Evolutionary conservation across 2,888 invertebrate species (phyloP).

Genomic region (Taenaris catops): DNA sequence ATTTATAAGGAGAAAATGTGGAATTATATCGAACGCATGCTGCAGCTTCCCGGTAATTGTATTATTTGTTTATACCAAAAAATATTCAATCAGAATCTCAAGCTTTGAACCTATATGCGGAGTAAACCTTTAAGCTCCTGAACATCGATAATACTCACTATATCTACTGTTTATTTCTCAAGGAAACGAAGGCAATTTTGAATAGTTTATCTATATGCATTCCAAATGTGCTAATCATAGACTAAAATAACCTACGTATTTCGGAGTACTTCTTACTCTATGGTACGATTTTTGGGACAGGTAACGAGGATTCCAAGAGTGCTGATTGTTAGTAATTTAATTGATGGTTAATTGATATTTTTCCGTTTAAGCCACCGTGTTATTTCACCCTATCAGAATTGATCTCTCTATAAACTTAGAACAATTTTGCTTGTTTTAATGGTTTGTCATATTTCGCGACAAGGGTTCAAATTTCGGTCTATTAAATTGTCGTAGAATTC

Average conservation of each 20-base stretch:
- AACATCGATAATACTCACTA: too few relatives aligned
- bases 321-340: too few relatives aligned
- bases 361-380: constrained; percentile 13
- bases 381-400: constrained; percentile 23
- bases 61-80: background rate
- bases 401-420: constrained; percentile 1
- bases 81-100: background rate
- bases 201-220: background rate
- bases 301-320: too few relatives aligned
- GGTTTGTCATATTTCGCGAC: background rate
- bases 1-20: background rate
- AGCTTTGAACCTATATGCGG: background rate
- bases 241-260: constrained; percentile 13
- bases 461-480: background rate
- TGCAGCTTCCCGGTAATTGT: background rate
- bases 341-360: too few relatives aligned
- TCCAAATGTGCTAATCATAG: background rate
- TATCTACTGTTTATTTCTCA: too few relatives aligned
- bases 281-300: too few relatives aligned
- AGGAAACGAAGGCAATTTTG: too few relatives aligned
- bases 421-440: background rate
- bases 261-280: constrained; percentile 9
- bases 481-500: background rate
- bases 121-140: background rate
- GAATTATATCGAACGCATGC: background rate